Evolutionary conservation across 2,113 vertebrate species (phyloP).

Genomic region (Salvator merianae): DNA sequence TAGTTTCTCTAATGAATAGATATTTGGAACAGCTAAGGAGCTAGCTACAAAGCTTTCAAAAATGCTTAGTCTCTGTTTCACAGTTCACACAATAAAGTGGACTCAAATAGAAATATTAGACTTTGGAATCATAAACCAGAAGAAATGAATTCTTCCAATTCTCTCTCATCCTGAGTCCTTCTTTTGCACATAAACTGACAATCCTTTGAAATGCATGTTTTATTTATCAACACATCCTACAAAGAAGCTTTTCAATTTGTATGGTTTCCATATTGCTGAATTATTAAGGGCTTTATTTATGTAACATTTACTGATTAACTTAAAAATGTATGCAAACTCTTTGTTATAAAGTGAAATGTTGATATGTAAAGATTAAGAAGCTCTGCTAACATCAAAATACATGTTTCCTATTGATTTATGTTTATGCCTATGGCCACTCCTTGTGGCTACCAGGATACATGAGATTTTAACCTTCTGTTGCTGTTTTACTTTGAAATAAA

Average conservation of each 20-base stretch:
- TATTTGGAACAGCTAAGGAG: conserved; percentile 38
- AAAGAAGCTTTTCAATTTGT: conserved; percentile 29
- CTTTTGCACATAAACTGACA: neutral
- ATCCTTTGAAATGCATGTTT: conserved; percentile 45
- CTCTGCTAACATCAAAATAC: neutral
- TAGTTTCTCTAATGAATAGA: conserved; percentile 55
- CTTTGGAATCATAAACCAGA: conserved; percentile 16
- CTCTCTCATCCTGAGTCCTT: neutral
- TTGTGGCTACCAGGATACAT: neutral
- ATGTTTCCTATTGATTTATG: neutral
- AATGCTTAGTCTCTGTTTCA: neutral
- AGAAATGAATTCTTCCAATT: conserved; percentile 25
- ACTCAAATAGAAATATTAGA: conserved; percentile 28
- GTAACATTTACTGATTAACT: conserved; percentile 41
- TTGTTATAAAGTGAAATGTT: conserved; percentile 7
- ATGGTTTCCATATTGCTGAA: conserved; percentile 40
- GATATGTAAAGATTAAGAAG: neutral
- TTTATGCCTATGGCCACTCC: neutral
- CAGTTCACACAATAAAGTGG: conserved; percentile 7
- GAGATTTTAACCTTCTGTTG: neutral
- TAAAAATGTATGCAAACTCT: conserved; percentile 36
- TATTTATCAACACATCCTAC: conserved; percentile 52
- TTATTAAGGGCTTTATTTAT: conserved; percentile 56
- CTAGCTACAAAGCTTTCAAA: neutral
- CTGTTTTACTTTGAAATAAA: neutral